phyloP scores from a whole-genome alignment of 2,113 vertebrate species.

The Romanogobio albipinnatus region DNA sequence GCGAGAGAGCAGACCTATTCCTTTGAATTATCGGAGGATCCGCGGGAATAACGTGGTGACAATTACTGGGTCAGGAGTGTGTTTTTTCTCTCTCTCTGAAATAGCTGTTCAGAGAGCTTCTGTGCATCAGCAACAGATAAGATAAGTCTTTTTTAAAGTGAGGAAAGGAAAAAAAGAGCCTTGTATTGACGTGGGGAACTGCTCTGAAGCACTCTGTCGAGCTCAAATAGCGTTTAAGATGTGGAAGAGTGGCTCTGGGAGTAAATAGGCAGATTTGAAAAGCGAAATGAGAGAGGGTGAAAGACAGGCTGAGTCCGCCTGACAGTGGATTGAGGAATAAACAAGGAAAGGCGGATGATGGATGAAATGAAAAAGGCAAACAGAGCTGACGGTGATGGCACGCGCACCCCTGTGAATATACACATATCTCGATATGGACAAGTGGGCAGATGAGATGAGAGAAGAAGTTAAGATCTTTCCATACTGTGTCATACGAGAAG shows the following conservation, averaged over 20 bases:
- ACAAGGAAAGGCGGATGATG: constrained; percentile 43
- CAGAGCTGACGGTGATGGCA: constrained; percentile 38
- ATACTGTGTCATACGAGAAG: not conserved
- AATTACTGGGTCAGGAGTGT: constrained; percentile 76
- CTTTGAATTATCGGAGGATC: constrained; percentile 55
- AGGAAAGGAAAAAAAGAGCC: not conserved
- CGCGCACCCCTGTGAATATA: constrained; percentile 27
- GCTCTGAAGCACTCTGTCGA: constrained; percentile 40
- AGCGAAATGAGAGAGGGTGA: constrained; percentile 13
- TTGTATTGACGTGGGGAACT: constrained; percentile 30
- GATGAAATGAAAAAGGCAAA: constrained; percentile 46
- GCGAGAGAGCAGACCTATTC: constrained; percentile 45
- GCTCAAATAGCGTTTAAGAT: constrained; percentile 56
- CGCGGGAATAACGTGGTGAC: constrained; percentile 65
- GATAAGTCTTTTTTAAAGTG: constrained; percentile 45
- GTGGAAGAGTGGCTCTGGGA: constrained; percentile 46
- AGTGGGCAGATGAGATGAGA: constrained; percentile 48
- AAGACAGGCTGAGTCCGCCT: constrained; percentile 39
- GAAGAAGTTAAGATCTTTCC: constrained; percentile 34
- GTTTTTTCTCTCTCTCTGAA: constrained; percentile 65
- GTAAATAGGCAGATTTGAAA: constrained; percentile 48
- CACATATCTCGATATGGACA: constrained; percentile 39
- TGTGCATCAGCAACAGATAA: constrained; percentile 60
- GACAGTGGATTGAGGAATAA: constrained; percentile 52
- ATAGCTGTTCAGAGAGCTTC: constrained; percentile 71